These are phyloP conservation scores for Caenorhabditis wallacei DNA, from an alignment of 2,888 invertebrate genomes.

Conservation along the genomic window DNA sequence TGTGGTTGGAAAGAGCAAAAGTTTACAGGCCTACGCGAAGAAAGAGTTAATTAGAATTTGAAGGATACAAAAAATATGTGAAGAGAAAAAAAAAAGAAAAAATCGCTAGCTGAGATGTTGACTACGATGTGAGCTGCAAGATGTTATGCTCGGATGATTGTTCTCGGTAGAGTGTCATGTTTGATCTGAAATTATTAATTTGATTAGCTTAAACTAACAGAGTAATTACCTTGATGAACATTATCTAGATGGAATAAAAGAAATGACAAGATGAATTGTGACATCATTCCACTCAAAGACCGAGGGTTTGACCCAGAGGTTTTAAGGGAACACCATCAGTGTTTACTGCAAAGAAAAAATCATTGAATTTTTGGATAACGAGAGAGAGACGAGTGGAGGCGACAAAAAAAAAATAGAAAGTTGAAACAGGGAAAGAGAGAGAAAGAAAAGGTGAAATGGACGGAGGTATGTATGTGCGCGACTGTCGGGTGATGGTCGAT, in stretches of 20 bases:
- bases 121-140: conserved; percentile 28
- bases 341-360: conserved; percentile 6
- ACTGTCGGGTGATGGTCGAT: conserved; percentile 22
- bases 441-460: conserved; percentile 59
- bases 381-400: conserved; percentile 1
- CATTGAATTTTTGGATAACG: neutral
- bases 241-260: neutral
- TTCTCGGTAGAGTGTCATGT: neutral
- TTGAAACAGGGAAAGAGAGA: conserved; percentile 41
- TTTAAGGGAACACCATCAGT: conserved; percentile 6
- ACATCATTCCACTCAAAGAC: conserved; percentile 3
- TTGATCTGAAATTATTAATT: no score
- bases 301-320: conserved; percentile 20
- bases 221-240: conserved; percentile 10
- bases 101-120: conserved; percentile 55
- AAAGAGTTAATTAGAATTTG: neutral
- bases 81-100: conserved; percentile 48
- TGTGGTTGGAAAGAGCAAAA: conserved; percentile 5
- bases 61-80: conserved; percentile 42
- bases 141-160: no score
- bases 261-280: neutral
- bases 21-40: conserved; percentile 31
- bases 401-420: conserved; percentile 36
- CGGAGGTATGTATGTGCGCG: conserved; percentile 31
- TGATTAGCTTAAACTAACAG: no score